phyloP scores from a whole-genome alignment of 2,113 vertebrate species.

The Trematomus loennbergii region DNA sequence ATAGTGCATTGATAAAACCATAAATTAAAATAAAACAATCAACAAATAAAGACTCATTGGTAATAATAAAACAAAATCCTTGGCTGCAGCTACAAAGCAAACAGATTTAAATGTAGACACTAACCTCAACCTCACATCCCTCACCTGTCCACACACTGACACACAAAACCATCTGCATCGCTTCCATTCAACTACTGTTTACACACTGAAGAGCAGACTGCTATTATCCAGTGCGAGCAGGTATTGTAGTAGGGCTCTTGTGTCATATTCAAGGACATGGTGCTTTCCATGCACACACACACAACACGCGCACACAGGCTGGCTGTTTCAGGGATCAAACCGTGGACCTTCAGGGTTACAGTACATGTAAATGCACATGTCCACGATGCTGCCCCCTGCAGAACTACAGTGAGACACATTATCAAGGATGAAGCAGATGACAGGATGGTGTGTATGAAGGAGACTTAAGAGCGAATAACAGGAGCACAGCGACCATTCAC shows the following conservation, averaged over 20 bases:
- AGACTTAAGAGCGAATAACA: slow-evolving; percentile 18
- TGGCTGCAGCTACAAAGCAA: not conserved
- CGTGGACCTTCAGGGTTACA: slow-evolving; percentile 37
- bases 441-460: slow-evolving; percentile 35
- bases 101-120: slow-evolving; percentile 26
- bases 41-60: too few species aligned
- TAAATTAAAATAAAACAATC: too few species aligned
- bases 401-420: slow-evolving; percentile 56
- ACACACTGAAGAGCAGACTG: slow-evolving; percentile 31
- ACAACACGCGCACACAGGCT: not conserved
- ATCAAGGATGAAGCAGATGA: slow-evolving; percentile 40
- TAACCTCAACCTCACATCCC: slow-evolving; percentile 24
- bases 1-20: not conserved
- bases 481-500: slow-evolving; percentile 17
- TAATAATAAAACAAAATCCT: not conserved
- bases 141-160: slow-evolving; percentile 47
- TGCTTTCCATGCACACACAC: slow-evolving; percentile 29
- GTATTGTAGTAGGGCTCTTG: slow-evolving; percentile 35
- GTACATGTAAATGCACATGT: slow-evolving; percentile 41
- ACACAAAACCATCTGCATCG: slow-evolving; percentile 21
- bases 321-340: slow-evolving; percentile 33
- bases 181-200: slow-evolving; percentile 45
- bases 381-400: slow-evolving; percentile 78
- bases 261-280: slow-evolving; percentile 64
- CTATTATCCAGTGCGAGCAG: slow-evolving; percentile 31